phyloP scores from a whole-genome alignment of 1,140 invertebrate genomes.

The Plutomurus gul region DNA sequence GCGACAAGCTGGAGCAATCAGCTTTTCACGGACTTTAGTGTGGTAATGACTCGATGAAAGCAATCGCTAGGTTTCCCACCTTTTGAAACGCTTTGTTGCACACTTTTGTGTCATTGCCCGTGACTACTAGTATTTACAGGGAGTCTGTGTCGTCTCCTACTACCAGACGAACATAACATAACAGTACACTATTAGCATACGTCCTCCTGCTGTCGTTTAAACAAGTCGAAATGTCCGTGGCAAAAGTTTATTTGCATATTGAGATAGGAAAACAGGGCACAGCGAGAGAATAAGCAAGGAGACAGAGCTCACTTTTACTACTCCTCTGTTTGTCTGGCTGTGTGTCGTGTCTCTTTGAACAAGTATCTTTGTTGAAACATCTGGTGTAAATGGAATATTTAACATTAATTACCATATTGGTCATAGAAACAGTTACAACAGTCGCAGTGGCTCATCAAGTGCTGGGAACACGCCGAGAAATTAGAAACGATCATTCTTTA shows the following conservation, averaged over 20 bases:
- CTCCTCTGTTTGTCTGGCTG: background rate
- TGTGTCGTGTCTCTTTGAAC: background rate
- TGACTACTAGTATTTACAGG: background rate
- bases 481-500: background rate
- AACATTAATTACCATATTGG: background rate
- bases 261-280: background rate
- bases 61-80: background rate
- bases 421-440: background rate
- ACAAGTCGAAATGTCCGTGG: background rate
- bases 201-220: background rate
- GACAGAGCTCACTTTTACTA: background rate
- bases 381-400: slow-evolving; percentile 1
- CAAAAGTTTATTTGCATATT: slow-evolving; percentile 4
- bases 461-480: no score
- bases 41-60: background rate
- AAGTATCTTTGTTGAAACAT: background rate
- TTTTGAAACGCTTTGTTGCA: background rate
- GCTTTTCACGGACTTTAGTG: no score
- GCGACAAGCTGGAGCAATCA: background rate
- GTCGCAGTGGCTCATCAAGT: background rate
- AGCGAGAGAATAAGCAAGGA: background rate
- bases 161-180: background rate
- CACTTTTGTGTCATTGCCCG: background rate
- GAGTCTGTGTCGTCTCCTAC: no score
- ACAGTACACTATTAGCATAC: slow-evolving; percentile 7